Conservation (phyloP, 2,113 vertebrate genomes). For the Mormyrus iriodes region DNA sequence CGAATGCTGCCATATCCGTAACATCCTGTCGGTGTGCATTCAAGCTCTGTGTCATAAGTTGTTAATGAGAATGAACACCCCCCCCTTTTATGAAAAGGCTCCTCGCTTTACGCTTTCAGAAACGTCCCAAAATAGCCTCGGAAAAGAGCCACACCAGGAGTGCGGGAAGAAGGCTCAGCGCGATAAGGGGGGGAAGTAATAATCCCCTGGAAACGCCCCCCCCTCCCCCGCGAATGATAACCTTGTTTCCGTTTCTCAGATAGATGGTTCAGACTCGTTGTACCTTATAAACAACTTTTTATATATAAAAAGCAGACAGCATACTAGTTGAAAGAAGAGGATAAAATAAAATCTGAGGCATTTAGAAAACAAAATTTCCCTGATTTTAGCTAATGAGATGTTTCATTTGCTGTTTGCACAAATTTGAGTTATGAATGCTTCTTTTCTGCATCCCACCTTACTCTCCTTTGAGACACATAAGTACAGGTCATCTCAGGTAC, state of each 20-base stretch:
- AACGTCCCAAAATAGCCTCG: too few relatives aligned
- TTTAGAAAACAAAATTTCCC: not conserved
- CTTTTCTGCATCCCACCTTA: not conserved
- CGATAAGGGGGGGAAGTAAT: not conserved
- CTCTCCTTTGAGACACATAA: too few relatives aligned
- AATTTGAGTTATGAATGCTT: not conserved
- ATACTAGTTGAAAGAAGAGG: too few relatives aligned
- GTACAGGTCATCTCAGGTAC: not conserved
- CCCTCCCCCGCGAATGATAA: not conserved
- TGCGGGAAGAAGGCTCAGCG: too few relatives aligned
- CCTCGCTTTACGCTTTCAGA: slow-evolving; percentile 27
- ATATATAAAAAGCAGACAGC: too few relatives aligned
- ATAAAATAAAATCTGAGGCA: not conserved
- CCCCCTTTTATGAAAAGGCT: slow-evolving; percentile 47
- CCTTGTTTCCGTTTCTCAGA: not conserved
- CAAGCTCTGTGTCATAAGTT: slow-evolving; percentile 42
- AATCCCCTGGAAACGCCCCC: not conserved
- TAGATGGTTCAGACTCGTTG: too few relatives aligned
- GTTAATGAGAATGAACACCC: slow-evolving; percentile 41
- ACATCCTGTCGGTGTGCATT: slow-evolving; percentile 58
- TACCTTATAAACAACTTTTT: too few relatives aligned
- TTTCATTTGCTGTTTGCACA: not conserved
- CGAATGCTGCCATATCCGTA: slow-evolving; percentile 56
- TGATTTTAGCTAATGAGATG: not conserved
- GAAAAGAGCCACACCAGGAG: not conserved